Percentiles rank a stretch among this genome's conserved stretches.
These are phyloP conservation scores for Dynastes tityus DNA, from an alignment of 2,888 invertebrate genomes.

Conservation along the genomic window DNA sequence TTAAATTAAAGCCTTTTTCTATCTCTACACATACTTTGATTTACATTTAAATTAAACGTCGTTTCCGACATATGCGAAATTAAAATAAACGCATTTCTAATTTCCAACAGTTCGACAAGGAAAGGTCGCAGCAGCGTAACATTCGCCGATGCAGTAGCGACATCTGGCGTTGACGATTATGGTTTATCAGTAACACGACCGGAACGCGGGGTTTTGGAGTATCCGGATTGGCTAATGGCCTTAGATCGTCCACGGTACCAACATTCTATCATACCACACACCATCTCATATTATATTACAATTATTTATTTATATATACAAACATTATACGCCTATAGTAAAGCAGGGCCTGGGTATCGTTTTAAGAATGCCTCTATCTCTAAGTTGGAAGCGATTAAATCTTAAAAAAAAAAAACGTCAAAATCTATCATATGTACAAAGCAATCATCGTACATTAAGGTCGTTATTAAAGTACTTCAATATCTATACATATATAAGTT, in stretches of 20 bases:
- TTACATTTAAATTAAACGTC: too few relatives aligned
- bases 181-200: constrained; percentile 74
- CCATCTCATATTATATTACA: constrained; percentile 42
- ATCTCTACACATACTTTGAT: too few relatives aligned
- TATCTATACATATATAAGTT: too few relatives aligned
- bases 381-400: constrained; percentile 45
- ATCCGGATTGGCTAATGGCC: constrained; percentile 74
- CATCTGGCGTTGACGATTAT: constrained; percentile 69
- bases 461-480: not conserved
- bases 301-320: not conserved
- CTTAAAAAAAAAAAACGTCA: not conserved
- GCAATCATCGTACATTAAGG: not conserved
- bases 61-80: not conserved
- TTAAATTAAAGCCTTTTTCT: too few relatives aligned
- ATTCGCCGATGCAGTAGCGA: constrained; percentile 66
- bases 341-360: constrained; percentile 33
- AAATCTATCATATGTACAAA: constrained; percentile 8
- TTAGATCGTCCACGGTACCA: constrained; percentile 65
- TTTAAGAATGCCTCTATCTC: constrained; percentile 37
- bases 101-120: constrained; percentile 60
- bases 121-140: constrained; percentile 68
- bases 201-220: constrained; percentile 74
- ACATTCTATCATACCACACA: constrained; percentile 65
- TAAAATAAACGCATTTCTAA: constrained; percentile 6
- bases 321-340: constrained; percentile 10